Conservation (phyloP, 2,113 vertebrate genomes). For the Zosterops pallidus region DNA sequence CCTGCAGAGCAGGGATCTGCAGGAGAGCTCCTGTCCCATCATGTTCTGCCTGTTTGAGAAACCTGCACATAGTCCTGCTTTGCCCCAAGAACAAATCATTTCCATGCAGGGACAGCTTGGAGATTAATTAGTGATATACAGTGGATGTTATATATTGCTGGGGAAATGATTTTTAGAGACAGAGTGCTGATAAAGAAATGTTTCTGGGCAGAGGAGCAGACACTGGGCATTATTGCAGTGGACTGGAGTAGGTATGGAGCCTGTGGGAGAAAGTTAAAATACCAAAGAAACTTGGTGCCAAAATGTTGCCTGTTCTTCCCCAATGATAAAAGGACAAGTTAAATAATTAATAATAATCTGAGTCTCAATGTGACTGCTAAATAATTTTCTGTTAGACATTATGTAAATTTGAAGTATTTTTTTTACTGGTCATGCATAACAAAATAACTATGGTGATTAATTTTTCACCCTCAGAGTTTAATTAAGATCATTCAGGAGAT, state of each 20-base stretch:
- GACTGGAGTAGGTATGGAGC: neutral
- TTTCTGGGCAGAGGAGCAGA: neutral
- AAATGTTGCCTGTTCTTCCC: neutral
- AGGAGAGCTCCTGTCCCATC: neutral
- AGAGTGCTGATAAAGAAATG: neutral
- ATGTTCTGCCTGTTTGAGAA: neutral
- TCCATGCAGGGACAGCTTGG: neutral
- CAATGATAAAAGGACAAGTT: neutral
- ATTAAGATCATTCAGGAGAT: slow-evolving; percentile 47
- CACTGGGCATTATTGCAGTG: neutral
- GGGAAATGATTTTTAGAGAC: neutral
- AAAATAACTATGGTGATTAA: slow-evolving; percentile 33
- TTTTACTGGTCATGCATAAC: slow-evolving; percentile 46
- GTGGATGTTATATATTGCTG: neutral
- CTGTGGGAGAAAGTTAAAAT: neutral
- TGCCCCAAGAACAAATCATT: neutral
- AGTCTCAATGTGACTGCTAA: neutral
- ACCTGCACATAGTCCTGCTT: neutral
- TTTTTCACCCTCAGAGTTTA: slow-evolving; percentile 64
- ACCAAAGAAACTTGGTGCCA: neutral
- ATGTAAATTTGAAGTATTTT: slow-evolving; percentile 48
- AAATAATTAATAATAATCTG: slow-evolving; percentile 30
- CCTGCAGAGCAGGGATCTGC: neutral
- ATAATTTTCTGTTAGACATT: slow-evolving; percentile 38
- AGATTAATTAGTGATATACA: neutral